Conservation (phyloP, 2,888 invertebrate species). For the Heliconius charithonia region DNA sequence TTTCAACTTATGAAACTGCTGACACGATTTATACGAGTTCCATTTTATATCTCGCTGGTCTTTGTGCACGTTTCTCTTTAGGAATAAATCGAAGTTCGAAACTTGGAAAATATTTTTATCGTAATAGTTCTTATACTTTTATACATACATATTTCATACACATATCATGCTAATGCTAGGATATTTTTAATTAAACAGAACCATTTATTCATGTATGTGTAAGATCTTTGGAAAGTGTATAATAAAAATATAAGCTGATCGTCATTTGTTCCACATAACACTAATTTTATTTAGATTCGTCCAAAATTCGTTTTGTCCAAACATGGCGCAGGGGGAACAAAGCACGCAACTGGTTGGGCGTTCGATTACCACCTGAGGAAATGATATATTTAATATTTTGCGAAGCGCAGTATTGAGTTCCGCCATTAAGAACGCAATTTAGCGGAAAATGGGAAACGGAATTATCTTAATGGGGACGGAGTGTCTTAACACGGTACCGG, state of each 20-base stretch:
- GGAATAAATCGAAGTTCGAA: slow-evolving; percentile 10
- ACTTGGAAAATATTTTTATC: slow-evolving; percentile 12
- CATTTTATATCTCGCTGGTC: slow-evolving; percentile 19
- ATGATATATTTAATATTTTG: too few species aligned
- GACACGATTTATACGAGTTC: slow-evolving; percentile 17
- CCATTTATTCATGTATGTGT: background rate
- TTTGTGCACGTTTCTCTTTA: slow-evolving; percentile 9
- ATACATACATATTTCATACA: background rate
- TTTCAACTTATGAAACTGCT: slow-evolving; percentile 18
- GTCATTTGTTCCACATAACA: background rate
- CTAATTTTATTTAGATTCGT: too few species aligned
- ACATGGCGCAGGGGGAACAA: too few species aligned
- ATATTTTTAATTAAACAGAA: background rate
- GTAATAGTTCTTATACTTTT: background rate
- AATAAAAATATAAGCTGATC: background rate
- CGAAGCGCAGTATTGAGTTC: too few species aligned
- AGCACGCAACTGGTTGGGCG: too few species aligned
- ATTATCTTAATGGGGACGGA: too few species aligned
- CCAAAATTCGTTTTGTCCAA: too few species aligned
- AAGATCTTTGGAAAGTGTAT: background rate
- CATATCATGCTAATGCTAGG: background rate
- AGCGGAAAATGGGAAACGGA: too few species aligned
- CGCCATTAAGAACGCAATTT: too few species aligned
- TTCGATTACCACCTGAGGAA: too few species aligned
- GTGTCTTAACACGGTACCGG: too few species aligned